Evolutionary conservation across 2,888 invertebrate genomes (phyloP).

Genomic region (Octodonta nipae): DNA sequence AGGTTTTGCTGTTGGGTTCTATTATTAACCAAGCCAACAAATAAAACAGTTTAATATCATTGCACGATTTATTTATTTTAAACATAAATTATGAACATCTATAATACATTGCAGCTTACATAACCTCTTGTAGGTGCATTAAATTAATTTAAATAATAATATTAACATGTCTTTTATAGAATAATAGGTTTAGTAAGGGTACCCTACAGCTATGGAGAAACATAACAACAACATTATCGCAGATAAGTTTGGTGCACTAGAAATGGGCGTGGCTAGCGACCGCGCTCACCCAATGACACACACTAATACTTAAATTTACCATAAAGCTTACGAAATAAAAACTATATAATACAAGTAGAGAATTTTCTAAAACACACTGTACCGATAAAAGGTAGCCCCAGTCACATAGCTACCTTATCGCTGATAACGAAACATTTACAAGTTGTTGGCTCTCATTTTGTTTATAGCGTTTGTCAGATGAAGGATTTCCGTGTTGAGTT

Average conservation of each 20-base stretch:
- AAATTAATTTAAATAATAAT: slow-evolving; percentile 14
- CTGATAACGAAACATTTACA: not conserved
- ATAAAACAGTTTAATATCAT: slow-evolving; percentile 4
- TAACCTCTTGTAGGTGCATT: slow-evolving; percentile 25
- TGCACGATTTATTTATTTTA: slow-evolving; percentile 18
- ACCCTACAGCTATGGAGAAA: slow-evolving; percentile 12
- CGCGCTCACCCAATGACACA: slow-evolving; percentile 22
- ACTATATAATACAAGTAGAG: not conserved
- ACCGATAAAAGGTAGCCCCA: slow-evolving; percentile 19
- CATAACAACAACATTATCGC: slow-evolving; percentile 16
- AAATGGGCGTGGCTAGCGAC: slow-evolving; percentile 30
- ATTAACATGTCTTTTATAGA: slow-evolving; percentile 14
- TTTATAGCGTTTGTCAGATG: slow-evolving; percentile 78
- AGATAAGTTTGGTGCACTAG: slow-evolving; percentile 16
- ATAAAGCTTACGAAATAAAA: not conserved
- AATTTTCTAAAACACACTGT: slow-evolving; percentile 2
- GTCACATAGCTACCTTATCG: slow-evolving; percentile 22
- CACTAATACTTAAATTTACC: slow-evolving; percentile 3
- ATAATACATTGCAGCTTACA: slow-evolving; percentile 20
- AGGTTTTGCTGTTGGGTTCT: no score
- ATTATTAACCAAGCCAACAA: no score
- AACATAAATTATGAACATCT: slow-evolving; percentile 19
- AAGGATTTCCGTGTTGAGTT: slow-evolving; percentile 75
- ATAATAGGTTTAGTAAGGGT: slow-evolving; percentile 12
- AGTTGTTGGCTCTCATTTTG: slow-evolving; percentile 54